Conservation (phyloP, 2,113 vertebrate genomes). For the Sminthopsis crassicaudata region DNA sequence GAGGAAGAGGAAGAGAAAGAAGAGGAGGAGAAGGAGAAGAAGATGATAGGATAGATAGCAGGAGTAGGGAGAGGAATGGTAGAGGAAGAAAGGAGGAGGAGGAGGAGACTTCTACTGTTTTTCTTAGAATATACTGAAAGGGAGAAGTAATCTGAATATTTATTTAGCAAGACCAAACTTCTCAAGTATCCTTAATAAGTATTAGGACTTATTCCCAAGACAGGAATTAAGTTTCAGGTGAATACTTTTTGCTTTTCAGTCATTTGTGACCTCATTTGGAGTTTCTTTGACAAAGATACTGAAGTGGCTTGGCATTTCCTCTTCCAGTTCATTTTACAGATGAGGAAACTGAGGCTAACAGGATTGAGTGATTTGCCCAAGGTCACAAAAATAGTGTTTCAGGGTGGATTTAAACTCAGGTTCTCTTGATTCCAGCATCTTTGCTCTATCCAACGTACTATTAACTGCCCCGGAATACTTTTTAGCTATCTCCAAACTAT, state of each 20-base stretch:
- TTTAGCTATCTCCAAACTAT: slow-evolving; percentile 56
- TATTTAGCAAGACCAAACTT: slow-evolving; percentile 34
- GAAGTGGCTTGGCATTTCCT: not conserved
- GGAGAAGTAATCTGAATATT: slow-evolving; percentile 36
- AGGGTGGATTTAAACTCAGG: not conserved
- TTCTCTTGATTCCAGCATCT: not conserved
- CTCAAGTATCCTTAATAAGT: slow-evolving; percentile 18
- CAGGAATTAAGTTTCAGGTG: slow-evolving; percentile 50
- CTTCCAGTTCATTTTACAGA: not conserved
- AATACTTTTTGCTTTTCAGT: not conserved
- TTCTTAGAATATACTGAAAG: not conserved
- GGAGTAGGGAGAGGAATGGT: too few relatives aligned
- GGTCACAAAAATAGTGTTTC: not conserved
- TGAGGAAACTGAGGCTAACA: not conserved
- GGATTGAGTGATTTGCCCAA: not conserved
- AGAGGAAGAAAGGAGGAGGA: not conserved
- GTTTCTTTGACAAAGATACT: not conserved
- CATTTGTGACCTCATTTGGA: not conserved
- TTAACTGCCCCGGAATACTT: not conserved
- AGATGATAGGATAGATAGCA: too few relatives aligned
- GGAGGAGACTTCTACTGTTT: not conserved
- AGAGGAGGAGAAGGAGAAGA: not conserved
- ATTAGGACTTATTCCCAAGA: slow-evolving; percentile 37
- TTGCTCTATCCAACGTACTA: not conserved
- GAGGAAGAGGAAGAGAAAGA: too few relatives aligned